These are phyloP conservation scores for Drymonia ruficornis DNA, from an alignment of 2,888 invertebrate genomes.

Conservation along the genomic window DNA sequence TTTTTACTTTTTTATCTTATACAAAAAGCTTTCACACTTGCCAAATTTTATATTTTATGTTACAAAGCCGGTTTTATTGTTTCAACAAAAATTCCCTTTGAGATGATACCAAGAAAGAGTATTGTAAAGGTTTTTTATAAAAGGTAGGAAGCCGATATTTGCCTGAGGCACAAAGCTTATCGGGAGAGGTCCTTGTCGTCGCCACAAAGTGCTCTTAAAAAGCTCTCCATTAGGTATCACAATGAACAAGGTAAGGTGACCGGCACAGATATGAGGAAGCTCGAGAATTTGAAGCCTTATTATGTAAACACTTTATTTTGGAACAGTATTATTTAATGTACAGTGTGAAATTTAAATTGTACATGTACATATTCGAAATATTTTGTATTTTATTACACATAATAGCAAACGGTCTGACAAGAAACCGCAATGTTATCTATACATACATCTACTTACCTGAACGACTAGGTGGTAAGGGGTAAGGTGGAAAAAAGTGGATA, in stretches of 20 bases:
- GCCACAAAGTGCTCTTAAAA: slow-evolving; percentile 60
- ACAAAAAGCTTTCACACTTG: too few species aligned
- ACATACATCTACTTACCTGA: too few species aligned
- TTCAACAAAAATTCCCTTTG: slow-evolving; percentile 1
- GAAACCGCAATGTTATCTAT: too few species aligned
- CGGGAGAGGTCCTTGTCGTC: slow-evolving; percentile 56
- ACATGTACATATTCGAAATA: too few species aligned
- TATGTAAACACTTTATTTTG: too few species aligned
- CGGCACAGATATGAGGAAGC: slow-evolving; percentile 41
- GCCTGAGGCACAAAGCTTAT: slow-evolving; percentile 44
- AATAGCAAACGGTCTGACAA: too few species aligned
- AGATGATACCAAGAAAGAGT: slow-evolving; percentile 16
- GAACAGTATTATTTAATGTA: too few species aligned
- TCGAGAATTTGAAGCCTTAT: slow-evolving; percentile 35
- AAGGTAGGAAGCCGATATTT: slow-evolving; percentile 21
- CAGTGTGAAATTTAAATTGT: too few species aligned
- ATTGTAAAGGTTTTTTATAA: slow-evolving; percentile 22
- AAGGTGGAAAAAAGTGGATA: too few species aligned
- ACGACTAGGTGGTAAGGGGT: too few species aligned
- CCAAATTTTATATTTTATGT: neutral
- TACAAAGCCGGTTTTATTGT: neutral
- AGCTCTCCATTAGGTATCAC: slow-evolving; percentile 51
- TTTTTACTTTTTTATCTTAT: too few species aligned
- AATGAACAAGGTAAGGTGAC: slow-evolving; percentile 52
- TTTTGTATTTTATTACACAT: too few species aligned